phyloP scores from a whole-genome alignment of 2,888 invertebrate species.

The Tenthredo amoena region DNA sequence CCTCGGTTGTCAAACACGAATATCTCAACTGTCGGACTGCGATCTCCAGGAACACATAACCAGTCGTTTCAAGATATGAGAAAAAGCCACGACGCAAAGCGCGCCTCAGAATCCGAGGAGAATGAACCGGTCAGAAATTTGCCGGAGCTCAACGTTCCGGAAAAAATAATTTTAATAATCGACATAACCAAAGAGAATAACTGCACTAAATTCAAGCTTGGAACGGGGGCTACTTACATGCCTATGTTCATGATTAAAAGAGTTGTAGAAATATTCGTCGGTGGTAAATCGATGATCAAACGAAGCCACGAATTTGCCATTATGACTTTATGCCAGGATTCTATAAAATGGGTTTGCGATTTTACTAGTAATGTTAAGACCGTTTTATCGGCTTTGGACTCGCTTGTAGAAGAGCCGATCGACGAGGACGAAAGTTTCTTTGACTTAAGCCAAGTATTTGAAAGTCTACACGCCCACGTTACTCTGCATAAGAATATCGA shows the following conservation, averaged over 20 bases:
- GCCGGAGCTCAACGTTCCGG: constrained; percentile 79
- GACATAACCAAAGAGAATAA: constrained; percentile 82
- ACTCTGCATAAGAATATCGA: constrained; percentile 77
- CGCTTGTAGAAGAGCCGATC: constrained; percentile 77
- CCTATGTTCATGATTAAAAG: constrained; percentile 84
- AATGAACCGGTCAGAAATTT: constrained; percentile 55
- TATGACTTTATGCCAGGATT: constrained; percentile 80
- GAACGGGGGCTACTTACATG: constrained; percentile 80
- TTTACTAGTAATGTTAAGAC: constrained; percentile 83
- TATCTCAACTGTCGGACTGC: neutral
- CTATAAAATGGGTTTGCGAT: constrained; percentile 81
- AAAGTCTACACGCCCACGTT: constrained; percentile 80
- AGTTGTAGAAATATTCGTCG: constrained; percentile 82
- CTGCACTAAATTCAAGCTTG: constrained; percentile 80
- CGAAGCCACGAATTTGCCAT: constrained; percentile 84
- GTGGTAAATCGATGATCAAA: constrained; percentile 82
- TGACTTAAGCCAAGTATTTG: constrained; percentile 81
- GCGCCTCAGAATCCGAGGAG: constrained; percentile 18
- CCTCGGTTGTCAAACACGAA: neutral
- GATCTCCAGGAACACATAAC: neutral
- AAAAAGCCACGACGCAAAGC: constrained; percentile 3
- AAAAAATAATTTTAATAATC: constrained; percentile 83
- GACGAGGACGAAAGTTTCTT: constrained; percentile 79
- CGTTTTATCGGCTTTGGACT: constrained; percentile 81
- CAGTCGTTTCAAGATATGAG: constrained; percentile 51